Base-by-base conservation (phyloP, 1,140 invertebrate genomes). In the Trachelipus rathkii region DNA sequence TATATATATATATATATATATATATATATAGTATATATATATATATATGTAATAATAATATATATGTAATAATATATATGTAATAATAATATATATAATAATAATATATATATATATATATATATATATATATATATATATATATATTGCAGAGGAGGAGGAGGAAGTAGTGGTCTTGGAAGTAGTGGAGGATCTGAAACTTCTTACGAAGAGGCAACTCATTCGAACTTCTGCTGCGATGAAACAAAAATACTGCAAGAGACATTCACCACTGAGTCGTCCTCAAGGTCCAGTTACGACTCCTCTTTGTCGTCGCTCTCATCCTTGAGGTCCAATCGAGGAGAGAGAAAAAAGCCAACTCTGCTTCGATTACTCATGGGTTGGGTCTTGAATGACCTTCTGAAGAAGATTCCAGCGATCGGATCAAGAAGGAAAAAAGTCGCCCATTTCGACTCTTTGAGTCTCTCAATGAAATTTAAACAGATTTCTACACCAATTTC, bases 1-100 rank as follows among this genome's bases (percentile, higher is more conserved):
- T 60, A 60, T 60, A 60, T 60, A 60, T 60, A 60, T 60, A 60
- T 60, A 60, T 60, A 60, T 60, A 60, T 60, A 60, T 60, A 60
- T 60, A 60, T 60, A 60, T 60, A 60, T 60, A 33, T n/a, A n/a
- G n/a, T n/a, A 60, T 60, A 60, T 60, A 60, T 60, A 60, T 19
- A 60, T 19, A 60, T 60, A 33, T 19, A 13, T 60, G 8, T 60
- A 2, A 15, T 15, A 4, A 19, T 60, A 19, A 15, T 13, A 15
- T 15, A 15, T 13, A 15, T 3, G n/a, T n/a, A n/a, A n/a, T n/a
- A n/a, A n/a, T 60, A 60, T 60, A 19, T 60, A 60, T 60, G 8
- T 60, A 2, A 15, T 15, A 4, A 19, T 60, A 19, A 15, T 13
- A 15, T 15, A 15, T 13, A 15, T 3, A 4, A 19, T 60, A 60